Conservation (phyloP, 1,140 invertebrate species). For the Eurosta solidaginis region DNA sequence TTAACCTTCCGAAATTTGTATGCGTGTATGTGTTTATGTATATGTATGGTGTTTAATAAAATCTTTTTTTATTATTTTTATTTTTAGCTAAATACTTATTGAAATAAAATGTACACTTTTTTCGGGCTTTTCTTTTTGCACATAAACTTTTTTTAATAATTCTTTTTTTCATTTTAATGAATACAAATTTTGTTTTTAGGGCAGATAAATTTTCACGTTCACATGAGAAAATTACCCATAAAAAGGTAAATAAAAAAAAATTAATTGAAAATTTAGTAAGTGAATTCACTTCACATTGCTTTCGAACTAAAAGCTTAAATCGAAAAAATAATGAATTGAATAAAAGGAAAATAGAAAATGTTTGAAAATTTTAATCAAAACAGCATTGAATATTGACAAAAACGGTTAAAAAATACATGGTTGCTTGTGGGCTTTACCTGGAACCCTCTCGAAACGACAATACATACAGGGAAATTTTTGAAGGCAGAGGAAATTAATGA, state of each 20-base stretch:
- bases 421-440: too few species aligned
- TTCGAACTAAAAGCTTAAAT: too few species aligned
- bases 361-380: too few species aligned
- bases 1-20: conserved; percentile 38
- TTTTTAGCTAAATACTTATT: background rate
- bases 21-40: background rate
- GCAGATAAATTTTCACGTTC: too few species aligned
- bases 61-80: background rate
- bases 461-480: too few species aligned
- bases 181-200: too few species aligned
- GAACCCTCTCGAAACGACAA: too few species aligned
- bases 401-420: too few species aligned
- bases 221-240: too few species aligned
- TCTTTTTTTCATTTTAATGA: background rate
- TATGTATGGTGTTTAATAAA: background rate
- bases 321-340: background rate
- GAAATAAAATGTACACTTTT: conserved; percentile 29
- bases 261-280: background rate
- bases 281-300: background rate
- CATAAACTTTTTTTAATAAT: conserved; percentile 35
- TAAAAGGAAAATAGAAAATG: background rate
- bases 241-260: background rate
- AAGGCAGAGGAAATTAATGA: too few species aligned
- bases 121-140: background rate
- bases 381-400: too few species aligned